Conservation (phyloP, 2,888 invertebrate genomes). For the Athetis lepigone region DNA sequence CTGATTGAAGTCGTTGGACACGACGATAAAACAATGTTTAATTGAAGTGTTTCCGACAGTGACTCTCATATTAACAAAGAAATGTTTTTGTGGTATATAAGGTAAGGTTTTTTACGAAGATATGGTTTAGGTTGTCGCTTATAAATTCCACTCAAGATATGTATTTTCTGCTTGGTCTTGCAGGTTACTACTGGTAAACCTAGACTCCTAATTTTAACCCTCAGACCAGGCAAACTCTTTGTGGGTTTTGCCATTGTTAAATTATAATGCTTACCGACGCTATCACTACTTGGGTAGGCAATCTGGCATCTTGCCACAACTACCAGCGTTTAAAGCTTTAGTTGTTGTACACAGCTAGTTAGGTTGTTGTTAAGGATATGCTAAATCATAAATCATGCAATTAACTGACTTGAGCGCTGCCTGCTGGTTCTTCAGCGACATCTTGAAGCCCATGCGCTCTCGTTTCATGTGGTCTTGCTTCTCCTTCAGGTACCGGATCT, state of each 20-base stretch:
- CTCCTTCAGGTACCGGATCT: slow-evolving; percentile 92
- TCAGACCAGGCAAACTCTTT: too few species aligned
- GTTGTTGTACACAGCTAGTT: too few species aligned
- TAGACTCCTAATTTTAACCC: too few species aligned
- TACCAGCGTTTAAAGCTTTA: too few species aligned
- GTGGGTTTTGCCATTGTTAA: too few species aligned
- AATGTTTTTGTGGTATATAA: background rate
- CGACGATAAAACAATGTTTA: slow-evolving; percentile 2
- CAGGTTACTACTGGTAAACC: too few species aligned
- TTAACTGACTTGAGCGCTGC: slow-evolving; percentile 91
- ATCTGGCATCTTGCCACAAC: too few species aligned
- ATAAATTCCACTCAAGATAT: too few species aligned
- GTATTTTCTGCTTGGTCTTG: too few species aligned
- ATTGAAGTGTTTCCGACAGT: background rate
- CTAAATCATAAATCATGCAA: background rate
- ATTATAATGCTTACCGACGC: too few species aligned
- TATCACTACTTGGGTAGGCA: too few species aligned
- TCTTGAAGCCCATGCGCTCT: slow-evolving; percentile 94
- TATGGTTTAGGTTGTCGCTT: slow-evolving; percentile 6
- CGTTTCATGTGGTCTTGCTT: slow-evolving; percentile 95
- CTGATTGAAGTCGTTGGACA: slow-evolving; percentile 21
- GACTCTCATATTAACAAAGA: background rate
- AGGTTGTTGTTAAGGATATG: too few species aligned
- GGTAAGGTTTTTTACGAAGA: slow-evolving; percentile 9
- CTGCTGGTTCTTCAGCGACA: slow-evolving; percentile 95